Evolutionary conservation across 2,888 invertebrate species (phyloP), one percentile per base, ranked within the genome.

Genomic region (Clepsis dumicolana): DNA sequence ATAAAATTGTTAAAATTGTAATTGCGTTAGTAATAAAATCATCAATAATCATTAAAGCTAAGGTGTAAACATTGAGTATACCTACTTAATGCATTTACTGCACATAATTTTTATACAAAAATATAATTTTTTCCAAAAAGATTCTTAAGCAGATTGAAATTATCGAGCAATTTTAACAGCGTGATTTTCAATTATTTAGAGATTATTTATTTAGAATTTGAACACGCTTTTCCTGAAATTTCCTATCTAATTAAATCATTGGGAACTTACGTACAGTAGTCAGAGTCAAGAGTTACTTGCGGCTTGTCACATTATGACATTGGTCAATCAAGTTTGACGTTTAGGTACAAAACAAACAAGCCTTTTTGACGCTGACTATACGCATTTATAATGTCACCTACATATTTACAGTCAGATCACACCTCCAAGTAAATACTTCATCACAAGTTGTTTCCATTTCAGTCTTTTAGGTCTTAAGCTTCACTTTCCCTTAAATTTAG

Each of bases 401-500:
- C 80, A 82, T 72, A 85, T 85, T 80, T 86, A 89, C 84, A 88
- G 77, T 81, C 85, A 87, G 80, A 84, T 85, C 87, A 82, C 78
- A 75, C 80, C 83, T 81, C 82, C 74, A 80, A 80, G 72, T 78
- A 80, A 77, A 76, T 65, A 59, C 80, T 79, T 80, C 84, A 81
- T 90, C 91, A 89, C 91, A 90, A 91, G 92, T 82, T 91, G 89
- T 90, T 90, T 80, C 85, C 92, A 77, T 81, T 87, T 92, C 91
- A 93, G 92, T 93, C 91, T 91, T n/a, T 91, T 72, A 75, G 64
- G 63, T 72, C 63, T 69, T 72, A 63, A 63, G 65, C 78, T 73
- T 77, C 80, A 77, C 83, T 82, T 82, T 85, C 88, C 84, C 82
- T 77, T 77, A 79, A 70, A 72, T 77, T 14, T 41, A 41, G 41